phyloP scores from a whole-genome alignment of 2,888 invertebrate genomes.

The Neoascia interrupta region DNA sequence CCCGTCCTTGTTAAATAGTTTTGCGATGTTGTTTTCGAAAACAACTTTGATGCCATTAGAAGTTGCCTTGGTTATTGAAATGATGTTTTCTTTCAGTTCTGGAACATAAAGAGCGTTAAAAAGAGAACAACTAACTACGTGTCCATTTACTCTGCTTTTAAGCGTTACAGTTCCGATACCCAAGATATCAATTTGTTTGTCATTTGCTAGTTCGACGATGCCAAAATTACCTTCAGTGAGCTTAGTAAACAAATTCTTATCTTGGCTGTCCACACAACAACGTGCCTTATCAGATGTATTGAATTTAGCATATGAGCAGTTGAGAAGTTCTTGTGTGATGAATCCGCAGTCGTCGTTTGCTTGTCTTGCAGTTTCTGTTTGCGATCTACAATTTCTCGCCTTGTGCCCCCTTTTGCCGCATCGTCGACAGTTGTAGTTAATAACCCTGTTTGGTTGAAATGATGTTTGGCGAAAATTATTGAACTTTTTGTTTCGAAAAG shows the following conservation, averaged over 20 bases:
- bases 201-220: conserved; percentile 1
- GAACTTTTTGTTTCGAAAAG: conserved; percentile 3
- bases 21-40: neutral
- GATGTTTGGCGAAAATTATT: neutral
- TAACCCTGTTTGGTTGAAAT: neutral
- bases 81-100: no score
- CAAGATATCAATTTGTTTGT: neutral
- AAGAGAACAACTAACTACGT: neutral
- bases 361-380: neutral
- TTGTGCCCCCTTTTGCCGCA: conserved; percentile 15
- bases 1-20: no score
- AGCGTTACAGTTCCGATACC: neutral
- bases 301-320: neutral
- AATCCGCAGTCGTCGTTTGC: conserved; percentile 6
- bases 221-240: neutral
- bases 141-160: neutral
- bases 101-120: no score
- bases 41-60: neutral
- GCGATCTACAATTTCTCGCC: conserved; percentile 1
- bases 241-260: neutral
- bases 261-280: neutral
- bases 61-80: no score
- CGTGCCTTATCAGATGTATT: neutral
- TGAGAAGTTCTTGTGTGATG: conserved; percentile 7
- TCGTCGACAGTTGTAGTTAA: conserved; percentile 14